These are phyloP conservation scores for Pardosa pseudoannulata DNA, from an alignment of 2,888 invertebrate genomes.

Conservation along the genomic window DNA sequence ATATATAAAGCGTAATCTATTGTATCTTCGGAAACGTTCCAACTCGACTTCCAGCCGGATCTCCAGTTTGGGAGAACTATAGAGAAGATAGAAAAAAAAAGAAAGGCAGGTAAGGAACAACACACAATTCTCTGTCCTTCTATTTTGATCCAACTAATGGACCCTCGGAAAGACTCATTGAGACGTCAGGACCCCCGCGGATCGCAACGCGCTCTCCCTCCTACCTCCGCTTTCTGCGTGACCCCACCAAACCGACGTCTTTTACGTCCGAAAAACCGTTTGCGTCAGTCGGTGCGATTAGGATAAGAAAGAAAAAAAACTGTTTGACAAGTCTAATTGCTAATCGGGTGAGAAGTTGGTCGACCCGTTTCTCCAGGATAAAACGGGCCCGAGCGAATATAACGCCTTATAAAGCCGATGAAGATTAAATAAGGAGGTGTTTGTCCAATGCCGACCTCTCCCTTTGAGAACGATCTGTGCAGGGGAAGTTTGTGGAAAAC, in stretches of 20 bases:
- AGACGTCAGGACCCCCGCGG: constrained; percentile 8
- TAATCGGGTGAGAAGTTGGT: not conserved
- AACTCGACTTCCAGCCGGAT: not conserved
- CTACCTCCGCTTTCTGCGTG: not conserved
- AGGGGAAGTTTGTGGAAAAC: no score
- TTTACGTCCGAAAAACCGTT: not conserved
- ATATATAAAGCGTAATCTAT: no score
- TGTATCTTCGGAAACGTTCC: no score
- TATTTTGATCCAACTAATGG: constrained; percentile 19
- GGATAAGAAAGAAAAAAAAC: no score
- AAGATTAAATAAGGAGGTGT: no score
- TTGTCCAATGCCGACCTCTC: no score
- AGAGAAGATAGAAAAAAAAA: no score
- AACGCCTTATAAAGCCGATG: no score
- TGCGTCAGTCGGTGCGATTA: constrained; percentile 1
- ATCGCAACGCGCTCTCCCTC: not conserved
- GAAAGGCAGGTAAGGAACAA: no score
- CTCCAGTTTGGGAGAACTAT: not conserved
- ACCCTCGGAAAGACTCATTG: not conserved
- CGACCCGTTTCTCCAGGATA: not conserved
- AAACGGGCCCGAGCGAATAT: no score
- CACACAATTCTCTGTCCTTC: not conserved
- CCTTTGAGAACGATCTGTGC: no score
- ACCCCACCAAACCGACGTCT: not conserved
- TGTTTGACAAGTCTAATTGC: constrained; percentile 5